Conservation (phyloP, 2,888 invertebrate genomes). For the Morpho deidamia region DNA sequence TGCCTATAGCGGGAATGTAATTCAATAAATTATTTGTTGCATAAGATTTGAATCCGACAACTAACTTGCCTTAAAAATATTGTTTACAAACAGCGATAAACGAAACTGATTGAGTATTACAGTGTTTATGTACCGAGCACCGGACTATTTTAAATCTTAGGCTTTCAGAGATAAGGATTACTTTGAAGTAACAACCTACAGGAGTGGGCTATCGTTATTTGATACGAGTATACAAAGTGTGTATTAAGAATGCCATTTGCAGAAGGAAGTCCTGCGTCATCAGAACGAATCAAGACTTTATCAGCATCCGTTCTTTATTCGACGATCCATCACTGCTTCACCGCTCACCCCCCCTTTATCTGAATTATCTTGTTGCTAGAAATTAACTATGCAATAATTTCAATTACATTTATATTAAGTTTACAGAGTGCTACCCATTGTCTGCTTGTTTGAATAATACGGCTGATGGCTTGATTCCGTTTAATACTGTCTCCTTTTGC, state of each 20-base stretch:
- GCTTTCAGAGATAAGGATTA: not conserved
- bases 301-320: conserved; percentile 42
- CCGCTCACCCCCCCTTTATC: conserved; percentile 6
- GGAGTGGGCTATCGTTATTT: not conserved
- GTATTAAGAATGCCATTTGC: conserved; percentile 10
- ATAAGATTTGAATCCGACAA: too few species aligned
- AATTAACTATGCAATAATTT: not conserved
- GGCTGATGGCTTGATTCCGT: too few species aligned
- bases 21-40: too few species aligned
- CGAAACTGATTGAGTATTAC: not conserved
- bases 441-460: too few species aligned
- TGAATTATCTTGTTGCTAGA: conserved; percentile 5
- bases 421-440: too few species aligned
- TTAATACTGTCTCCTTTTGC: too few species aligned
- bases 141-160: conserved; percentile 1
- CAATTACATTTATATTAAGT: too few species aligned
- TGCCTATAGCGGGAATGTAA: too few species aligned
- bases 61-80: not conserved
- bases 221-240: not conserved
- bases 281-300: conserved; percentile 25
- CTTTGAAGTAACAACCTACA: not conserved
- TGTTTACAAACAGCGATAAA: not conserved
- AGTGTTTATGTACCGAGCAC: not conserved
- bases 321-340: conserved; percentile 51
- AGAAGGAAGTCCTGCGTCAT: conserved; percentile 29